Base-by-base conservation (phyloP, 2,113 vertebrate genomes). In the Corythoichthys haematopterus region DNA sequence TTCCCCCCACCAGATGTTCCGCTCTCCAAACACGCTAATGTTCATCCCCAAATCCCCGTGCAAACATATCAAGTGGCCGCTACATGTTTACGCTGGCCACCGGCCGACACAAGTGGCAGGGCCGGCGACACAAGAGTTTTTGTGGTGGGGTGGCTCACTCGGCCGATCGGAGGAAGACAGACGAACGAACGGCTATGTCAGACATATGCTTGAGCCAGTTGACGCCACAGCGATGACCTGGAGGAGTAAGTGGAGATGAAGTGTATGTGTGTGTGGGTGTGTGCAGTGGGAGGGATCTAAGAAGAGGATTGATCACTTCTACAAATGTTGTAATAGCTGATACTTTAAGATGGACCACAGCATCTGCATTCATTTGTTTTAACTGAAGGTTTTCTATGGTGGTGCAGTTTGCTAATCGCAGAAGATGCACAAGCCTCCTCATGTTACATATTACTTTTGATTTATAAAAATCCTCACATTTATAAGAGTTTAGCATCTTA, bases 1-100 rank as follows among this genome's bases (percentile, higher is more conserved):
- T 89, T 87, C 88, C 92, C 91, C 89, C 73, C 87, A 71, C 90
- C 92, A 93, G 92, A 93, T 93, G 92, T 93, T 93, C 87, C 48
- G 36, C 84, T 90, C 85, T 81, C 83, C 91, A 91, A 91, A 90
- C 89, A 92, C 71, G 74, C 88, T 86, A 88, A 89, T 79, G 88
- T 86, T 92, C 90, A 91, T 88, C 90, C 88, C 84, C 70, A 88
- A 91, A 89, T 87, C 89, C 90, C 85, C 79, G 46, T 77, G 84
- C 88, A 90, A 93, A 92, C 88, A 90, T 91, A 92, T 92, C 91
- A 87, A 87, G 85, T 92, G 87, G 79, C 85, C 75, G 68, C 78
- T 80, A 85, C 86, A 84, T 87, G 89, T 89, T 91, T 87, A 88
- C 78, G 79, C 10, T 81, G 75, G 47, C 66, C 71, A 35, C 38